Evolutionary conservation across 2,888 invertebrate species (phyloP).

Genomic region (Hyalella azteca): DNA sequence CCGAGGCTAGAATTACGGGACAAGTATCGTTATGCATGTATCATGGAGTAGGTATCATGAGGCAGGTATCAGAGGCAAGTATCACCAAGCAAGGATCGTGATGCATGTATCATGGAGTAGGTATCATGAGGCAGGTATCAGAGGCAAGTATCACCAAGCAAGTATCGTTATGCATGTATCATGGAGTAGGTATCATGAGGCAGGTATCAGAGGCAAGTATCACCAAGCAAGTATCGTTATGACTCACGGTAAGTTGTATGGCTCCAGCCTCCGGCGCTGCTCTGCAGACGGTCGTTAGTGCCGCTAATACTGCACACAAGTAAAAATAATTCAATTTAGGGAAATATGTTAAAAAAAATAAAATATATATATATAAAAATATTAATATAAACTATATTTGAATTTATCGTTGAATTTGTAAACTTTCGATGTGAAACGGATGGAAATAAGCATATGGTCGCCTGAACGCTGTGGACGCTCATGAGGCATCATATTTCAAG

Average conservation of each 20-base stretch:
- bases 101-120: no score
- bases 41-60: no score
- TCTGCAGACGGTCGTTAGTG: background rate
- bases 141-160: background rate
- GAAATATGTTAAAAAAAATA: background rate
- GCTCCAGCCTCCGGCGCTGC: background rate
- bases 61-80: no score
- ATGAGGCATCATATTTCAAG: no score
- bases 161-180: background rate
- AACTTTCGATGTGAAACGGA: background rate
- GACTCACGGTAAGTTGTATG: slow-evolving; percentile 2
- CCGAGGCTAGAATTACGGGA: no score
- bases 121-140: background rate
- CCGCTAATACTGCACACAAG: background rate
- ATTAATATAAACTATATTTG: background rate
- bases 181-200: no score
- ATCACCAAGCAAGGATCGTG: no score
- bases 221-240: background rate
- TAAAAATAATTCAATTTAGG: background rate
- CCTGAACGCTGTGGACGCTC: no score
- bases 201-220: background rate
- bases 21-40: no score
- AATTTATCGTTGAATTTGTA: background rate
- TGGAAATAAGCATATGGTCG: no score
- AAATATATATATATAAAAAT: background rate